Percentiles rank a stretch among this genome's conserved stretches.
Conservation (phyloP, 2,888 invertebrate genomes). For the Lycaena phlaeas region DNA sequence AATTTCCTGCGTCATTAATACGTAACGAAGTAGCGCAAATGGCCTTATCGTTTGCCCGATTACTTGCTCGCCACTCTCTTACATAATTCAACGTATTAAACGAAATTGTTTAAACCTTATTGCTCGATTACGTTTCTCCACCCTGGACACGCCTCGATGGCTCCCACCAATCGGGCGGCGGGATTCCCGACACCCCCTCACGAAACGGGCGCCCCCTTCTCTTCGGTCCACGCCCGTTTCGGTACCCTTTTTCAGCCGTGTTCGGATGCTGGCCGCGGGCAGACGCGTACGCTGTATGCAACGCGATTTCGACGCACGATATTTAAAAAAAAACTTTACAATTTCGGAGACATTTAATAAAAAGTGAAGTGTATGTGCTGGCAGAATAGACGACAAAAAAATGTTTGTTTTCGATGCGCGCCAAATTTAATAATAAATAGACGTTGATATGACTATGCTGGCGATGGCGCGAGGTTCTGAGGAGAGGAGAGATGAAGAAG, state of each 20-base stretch:
- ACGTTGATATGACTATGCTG: constrained; percentile 70
- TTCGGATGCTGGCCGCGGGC: constrained; percentile 37
- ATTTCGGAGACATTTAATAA: background rate
- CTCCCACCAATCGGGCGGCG: constrained; percentile 50
- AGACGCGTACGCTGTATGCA: constrained; percentile 25
- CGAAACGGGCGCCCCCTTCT: constrained; percentile 27
- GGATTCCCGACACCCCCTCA: constrained; percentile 29
- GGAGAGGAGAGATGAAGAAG: constrained; percentile 48
- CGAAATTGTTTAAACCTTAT: constrained; percentile 75
- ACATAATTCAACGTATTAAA: constrained; percentile 75
- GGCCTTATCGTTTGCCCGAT: constrained; percentile 74
- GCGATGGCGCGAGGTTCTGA: constrained; percentile 66
- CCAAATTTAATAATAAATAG: constrained; percentile 22
- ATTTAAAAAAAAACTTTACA: background rate
- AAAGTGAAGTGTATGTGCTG: constrained; percentile 1
- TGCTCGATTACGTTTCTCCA: constrained; percentile 72
- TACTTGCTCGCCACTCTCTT: constrained; percentile 71
- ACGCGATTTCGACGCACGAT: constrained; percentile 35
- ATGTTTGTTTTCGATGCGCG: background rate
- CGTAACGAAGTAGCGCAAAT: constrained; percentile 74
- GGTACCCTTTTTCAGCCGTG: constrained; percentile 31
- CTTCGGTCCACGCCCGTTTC: constrained; percentile 40
- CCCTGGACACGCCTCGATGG: constrained; percentile 64
- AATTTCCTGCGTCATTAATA: constrained; percentile 73
- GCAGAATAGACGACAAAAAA: background rate